Evolutionary conservation across 2,888 invertebrate genomes (phyloP), one percentile per base, ranked within the genome.

Genomic region (Cyaniris semiargus): DNA sequence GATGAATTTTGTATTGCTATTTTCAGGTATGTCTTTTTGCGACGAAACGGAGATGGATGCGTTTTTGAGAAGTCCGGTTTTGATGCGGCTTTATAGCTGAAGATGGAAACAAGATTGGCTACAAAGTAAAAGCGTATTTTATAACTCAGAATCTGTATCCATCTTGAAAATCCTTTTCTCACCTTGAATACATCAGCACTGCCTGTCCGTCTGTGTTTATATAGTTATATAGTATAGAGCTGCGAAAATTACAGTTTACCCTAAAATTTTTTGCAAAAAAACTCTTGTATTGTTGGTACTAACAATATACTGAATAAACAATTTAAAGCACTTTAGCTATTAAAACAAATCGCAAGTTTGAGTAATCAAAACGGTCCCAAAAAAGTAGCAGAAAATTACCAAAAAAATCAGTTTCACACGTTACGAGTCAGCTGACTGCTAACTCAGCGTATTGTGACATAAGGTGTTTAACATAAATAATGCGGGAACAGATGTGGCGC

Each of bases 381-480:
- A 79, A 80, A 79, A 80, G 79, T 79, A 79, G 76, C 77, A 76
- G 79, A 78, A 79, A 74, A 58, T 78, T 76, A 13, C 8, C 13
- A 5, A 15, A 66, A 66, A 66, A 66, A 66, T 31, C 66, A 13
- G 66, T 27, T 66, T 66, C 66, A 38, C 13, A 72, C 44, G 53
- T 74, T 48, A 74, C 48, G 53, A 38, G 15, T 21, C 44, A 44
- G 44, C 34, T 48, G 53, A 74, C 23, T 38, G 34, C 90, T 92
- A 92, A 92, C 92, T 92, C 90, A 90, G 89, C 86, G 92, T 93
- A 94, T 94, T 92, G 92, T 92, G 94, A 93, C 94, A 93, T 93
- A 93, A 93, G 94, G 94, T 93, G 92, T 93, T 93, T 93, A 93
- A 93, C 94, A 93, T 94, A 94, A 93, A 93, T 94, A 93, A 93